Evolutionary conservation across 2,113 vertebrate genomes (phyloP), one percentile per base, ranked within the genome.

Genomic region (Bubalus kerabau): DNA sequence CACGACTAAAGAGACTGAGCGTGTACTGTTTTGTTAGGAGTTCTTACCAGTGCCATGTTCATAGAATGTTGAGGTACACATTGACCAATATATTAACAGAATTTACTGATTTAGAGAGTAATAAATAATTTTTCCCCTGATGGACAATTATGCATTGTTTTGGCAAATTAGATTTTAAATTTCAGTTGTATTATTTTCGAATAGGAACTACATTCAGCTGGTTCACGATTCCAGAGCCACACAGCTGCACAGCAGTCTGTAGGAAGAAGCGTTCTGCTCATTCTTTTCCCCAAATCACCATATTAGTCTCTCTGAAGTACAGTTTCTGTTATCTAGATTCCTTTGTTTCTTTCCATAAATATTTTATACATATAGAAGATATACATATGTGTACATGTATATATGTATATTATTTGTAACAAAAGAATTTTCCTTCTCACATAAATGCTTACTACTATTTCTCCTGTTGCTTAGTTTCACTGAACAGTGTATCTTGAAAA

Each of bases 301-400:
- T 52, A 12, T 26, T 83, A 71, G 13, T 52, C 40, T 46, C 24
- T 78, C 40, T 26, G 3, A 78, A 78, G 40, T 78, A 46, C 23
- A 43, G 23, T 26, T 76, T 76, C 71, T 76, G 71, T 76, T 64
- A 50, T 36, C 43, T 80, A 52, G 43, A 59, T 78, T 94, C 23
- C 64, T 95, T 74, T 43, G 43, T 90, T 97, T 98, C n/a, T 26
- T 82, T 82, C 40, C 30, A 50, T 93, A 82, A 74, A 83, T 87
- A 48, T 74, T 76, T 52, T 81, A 87, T 92, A 23, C 46, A 36
- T 85, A 24, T 54, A 71, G 19, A 40, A 74, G 36, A 83, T 71
- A 56, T 48, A 3, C 16, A 8, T 54, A 19, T 94, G 7, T 87
- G 8, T 92, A 2, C 48, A 5, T 43, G 23, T 86, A 21, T 74